Percentiles rank a stretch among this genome's conserved stretches.
phyloP scores from a whole-genome alignment of 2,888 invertebrate species.

The Oligia strigilis region DNA sequence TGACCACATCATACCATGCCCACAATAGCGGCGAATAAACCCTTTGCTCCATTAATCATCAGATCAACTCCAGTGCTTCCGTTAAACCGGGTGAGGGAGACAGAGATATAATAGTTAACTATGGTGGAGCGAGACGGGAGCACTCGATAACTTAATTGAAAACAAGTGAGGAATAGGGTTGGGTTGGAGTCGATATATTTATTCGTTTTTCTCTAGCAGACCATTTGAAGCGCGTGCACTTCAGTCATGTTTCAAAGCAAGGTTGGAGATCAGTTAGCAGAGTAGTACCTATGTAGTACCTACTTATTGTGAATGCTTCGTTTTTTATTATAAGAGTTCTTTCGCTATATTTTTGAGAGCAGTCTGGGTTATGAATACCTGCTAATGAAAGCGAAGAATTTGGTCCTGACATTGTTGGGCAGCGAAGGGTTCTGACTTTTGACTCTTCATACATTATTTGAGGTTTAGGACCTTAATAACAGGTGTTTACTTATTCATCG shows the following conservation, averaged over 20 bases:
- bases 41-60: conserved; percentile 85
- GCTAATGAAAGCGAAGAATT: not conserved
- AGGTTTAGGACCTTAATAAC: not conserved
- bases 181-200: conserved; percentile 60
- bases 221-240: not conserved
- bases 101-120: conserved; percentile 32
- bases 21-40: conserved; percentile 68
- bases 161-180: conserved; percentile 76
- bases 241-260: not conserved
- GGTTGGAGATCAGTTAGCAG: too few relatives aligned
- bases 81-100: conserved; percentile 77
- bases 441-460: not conserved
- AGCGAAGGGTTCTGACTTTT: too few relatives aligned
- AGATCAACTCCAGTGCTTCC: conserved; percentile 84
- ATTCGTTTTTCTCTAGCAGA: not conserved
- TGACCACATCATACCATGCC: conserved; percentile 57
- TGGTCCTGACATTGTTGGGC: not conserved
- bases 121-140: conserved; percentile 68
- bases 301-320: not conserved
- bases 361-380: not conserved
- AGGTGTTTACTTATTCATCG: conserved; percentile 6
- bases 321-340: too few relatives aligned
- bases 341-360: not conserved
- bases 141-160: conserved; percentile 88
- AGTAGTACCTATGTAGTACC: not conserved